These are phyloP conservation scores for Drosophila busckii DNA, from an alignment of 1,140 invertebrate genomes.

Conservation along the genomic window DNA sequence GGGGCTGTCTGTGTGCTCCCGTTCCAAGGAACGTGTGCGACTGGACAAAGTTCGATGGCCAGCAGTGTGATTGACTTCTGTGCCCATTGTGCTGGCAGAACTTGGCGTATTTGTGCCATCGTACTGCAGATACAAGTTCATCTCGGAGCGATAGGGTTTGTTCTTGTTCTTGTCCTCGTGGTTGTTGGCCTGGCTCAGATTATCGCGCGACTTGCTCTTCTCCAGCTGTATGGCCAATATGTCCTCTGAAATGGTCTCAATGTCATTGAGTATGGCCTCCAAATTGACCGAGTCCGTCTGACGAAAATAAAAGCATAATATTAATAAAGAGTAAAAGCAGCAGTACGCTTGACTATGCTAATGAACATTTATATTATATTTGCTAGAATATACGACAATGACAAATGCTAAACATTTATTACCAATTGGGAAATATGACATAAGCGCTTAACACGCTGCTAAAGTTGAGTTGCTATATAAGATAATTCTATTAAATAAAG, in stretches of 20 bases:
- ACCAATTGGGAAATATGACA: too few relatives aligned
- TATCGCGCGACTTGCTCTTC: constrained; percentile 65
- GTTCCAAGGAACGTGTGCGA: constrained; percentile 50
- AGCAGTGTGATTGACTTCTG: too few relatives aligned
- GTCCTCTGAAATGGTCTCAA: constrained; percentile 80
- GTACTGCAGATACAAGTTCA: constrained; percentile 72
- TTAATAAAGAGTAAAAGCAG: neutral
- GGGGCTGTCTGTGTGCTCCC: constrained; percentile 69
- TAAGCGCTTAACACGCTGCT: too few relatives aligned
- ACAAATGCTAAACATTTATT: too few relatives aligned
- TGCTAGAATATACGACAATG: too few relatives aligned
- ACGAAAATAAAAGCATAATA: neutral
- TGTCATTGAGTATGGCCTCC: constrained; percentile 80
- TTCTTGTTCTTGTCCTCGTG: constrained; percentile 48
- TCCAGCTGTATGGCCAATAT: constrained; percentile 74
- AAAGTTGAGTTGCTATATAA: too few relatives aligned
- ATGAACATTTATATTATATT: too few relatives aligned
- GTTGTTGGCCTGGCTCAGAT: constrained; percentile 34
- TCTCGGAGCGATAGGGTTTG: constrained; percentile 77
- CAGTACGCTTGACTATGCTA: too few relatives aligned
- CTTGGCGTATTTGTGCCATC: constrained; percentile 55
- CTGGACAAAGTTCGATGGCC: too few relatives aligned
- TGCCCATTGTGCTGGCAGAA: constrained; percentile 20
- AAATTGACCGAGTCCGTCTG: constrained; percentile 78
- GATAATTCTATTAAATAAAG: too few relatives aligned